phyloP scores from a whole-genome alignment of 2,797 vertebrate genomes.

The Atherinosoma microstoma region DNA sequence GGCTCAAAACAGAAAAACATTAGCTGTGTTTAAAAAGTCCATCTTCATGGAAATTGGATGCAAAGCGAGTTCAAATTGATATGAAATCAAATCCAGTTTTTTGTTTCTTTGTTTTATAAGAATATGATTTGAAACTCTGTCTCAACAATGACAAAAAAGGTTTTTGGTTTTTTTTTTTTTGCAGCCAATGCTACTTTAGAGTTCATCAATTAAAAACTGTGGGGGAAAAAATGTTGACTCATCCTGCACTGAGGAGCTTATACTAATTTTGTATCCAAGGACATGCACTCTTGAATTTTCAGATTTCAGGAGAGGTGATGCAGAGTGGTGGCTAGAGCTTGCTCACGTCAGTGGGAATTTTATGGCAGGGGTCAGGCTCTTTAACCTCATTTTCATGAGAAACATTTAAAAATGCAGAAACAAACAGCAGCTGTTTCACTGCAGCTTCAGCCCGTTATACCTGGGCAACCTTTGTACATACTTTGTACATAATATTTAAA shows the following conservation, averaged over 20 bases:
- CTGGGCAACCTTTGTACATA: background rate
- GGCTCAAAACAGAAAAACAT: constrained; percentile 13
- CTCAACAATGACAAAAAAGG: too few relatives aligned
- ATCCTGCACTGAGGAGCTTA: background rate
- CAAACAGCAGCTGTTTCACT: background rate
- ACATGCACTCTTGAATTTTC: background rate
- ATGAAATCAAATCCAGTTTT: background rate
- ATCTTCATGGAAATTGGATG: too few relatives aligned
- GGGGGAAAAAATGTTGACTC: background rate
- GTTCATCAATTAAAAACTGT: background rate
- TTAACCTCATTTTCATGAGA: background rate
- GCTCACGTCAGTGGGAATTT: too few relatives aligned
- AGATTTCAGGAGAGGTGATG: background rate
- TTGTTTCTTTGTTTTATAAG: background rate
- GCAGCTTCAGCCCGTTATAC: background rate
- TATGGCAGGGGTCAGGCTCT: background rate
- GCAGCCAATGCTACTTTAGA: background rate
- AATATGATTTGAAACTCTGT: too few relatives aligned
- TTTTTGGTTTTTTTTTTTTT: too few relatives aligned
- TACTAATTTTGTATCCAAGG: background rate
- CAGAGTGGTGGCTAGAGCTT: background rate
- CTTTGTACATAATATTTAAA: background rate
- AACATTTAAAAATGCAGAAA: background rate
- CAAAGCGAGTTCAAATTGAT: too few relatives aligned
- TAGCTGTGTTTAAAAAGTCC: constrained; percentile 10